These are phyloP conservation scores for Myotis brandtii DNA, from an alignment of 2,113 vertebrate species.

Conservation along the genomic window DNA sequence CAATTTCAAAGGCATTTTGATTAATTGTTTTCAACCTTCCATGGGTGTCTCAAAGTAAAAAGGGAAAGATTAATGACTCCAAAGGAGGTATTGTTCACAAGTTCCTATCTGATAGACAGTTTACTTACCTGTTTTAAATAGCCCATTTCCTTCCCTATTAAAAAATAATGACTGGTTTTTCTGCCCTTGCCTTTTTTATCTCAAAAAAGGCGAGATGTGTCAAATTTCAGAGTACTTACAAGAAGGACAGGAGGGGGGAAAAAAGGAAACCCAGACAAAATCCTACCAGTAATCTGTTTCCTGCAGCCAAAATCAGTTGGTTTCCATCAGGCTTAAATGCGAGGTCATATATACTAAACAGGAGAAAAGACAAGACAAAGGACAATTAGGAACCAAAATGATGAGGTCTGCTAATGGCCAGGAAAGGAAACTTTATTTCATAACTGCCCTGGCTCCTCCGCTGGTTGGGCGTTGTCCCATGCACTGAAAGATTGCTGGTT, in stretches of 20 bases:
- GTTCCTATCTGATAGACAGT: constrained; percentile 62
- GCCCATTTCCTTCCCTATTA: constrained; percentile 63
- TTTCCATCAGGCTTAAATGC: constrained; percentile 98
- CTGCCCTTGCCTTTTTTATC: constrained; percentile 72
- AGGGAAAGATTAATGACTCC: constrained; percentile 55
- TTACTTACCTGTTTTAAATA: constrained; percentile 68
- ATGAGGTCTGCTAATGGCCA: constrained; percentile 61
- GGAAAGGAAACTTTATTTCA: constrained; percentile 64
- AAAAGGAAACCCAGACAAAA: constrained; percentile 63
- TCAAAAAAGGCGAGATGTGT: not conserved
- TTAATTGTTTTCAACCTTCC: constrained; percentile 52
- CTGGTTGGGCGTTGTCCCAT: not conserved
- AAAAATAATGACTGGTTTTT: constrained; percentile 71
- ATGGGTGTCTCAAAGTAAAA: constrained; percentile 43
- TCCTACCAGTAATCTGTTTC: constrained; percentile 95
- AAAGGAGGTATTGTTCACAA: constrained; percentile 62
- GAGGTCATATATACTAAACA: constrained; percentile 94
- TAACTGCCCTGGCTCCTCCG: not conserved
- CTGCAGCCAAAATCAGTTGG: constrained; percentile 97
- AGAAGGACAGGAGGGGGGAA: constrained; percentile 42
- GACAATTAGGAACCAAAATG: constrained; percentile 55
- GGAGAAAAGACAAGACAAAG: constrained; percentile 63
- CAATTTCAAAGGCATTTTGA: constrained; percentile 67
- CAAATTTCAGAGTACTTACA: constrained; percentile 73
- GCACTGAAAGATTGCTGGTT: not conserved